Conservation (phyloP, 2,113 vertebrate species). For the Tachuris rubrigastra region DNA sequence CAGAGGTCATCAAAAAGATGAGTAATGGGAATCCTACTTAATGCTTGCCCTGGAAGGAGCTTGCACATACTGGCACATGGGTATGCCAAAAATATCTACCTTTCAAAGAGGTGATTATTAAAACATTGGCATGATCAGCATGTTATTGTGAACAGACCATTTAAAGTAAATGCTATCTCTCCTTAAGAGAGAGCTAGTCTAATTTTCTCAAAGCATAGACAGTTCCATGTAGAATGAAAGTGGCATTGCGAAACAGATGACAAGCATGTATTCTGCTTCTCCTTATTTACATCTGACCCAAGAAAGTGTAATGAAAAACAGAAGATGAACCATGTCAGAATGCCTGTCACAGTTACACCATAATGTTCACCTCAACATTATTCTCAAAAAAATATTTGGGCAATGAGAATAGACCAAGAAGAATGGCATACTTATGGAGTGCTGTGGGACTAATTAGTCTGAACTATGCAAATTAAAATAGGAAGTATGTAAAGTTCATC, state of each 20-base stretch:
- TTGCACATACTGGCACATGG: background rate
- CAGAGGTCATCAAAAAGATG: background rate
- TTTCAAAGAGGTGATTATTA: background rate
- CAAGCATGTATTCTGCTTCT: background rate
- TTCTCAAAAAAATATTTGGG: background rate
- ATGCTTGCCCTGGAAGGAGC: background rate
- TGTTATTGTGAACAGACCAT: background rate
- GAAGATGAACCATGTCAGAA: background rate
- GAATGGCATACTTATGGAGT: background rate
- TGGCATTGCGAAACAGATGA: background rate
- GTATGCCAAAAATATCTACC: background rate
- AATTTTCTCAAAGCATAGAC: background rate
- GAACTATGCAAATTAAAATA: background rate
- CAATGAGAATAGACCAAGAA: background rate
- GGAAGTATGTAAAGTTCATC: constrained; percentile 10
- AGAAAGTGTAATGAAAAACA: background rate
- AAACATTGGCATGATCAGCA: background rate
- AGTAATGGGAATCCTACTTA: background rate
- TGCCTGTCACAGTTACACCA: background rate
- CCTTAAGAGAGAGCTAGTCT: background rate
- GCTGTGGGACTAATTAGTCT: constrained; percentile 18
- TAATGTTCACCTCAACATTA: background rate
- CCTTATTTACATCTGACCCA: background rate
- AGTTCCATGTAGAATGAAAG: background rate
- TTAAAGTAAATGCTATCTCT: background rate